Base-by-base conservation (phyloP, 2,797 vertebrate species). In the Naso thynnoides region DNA sequence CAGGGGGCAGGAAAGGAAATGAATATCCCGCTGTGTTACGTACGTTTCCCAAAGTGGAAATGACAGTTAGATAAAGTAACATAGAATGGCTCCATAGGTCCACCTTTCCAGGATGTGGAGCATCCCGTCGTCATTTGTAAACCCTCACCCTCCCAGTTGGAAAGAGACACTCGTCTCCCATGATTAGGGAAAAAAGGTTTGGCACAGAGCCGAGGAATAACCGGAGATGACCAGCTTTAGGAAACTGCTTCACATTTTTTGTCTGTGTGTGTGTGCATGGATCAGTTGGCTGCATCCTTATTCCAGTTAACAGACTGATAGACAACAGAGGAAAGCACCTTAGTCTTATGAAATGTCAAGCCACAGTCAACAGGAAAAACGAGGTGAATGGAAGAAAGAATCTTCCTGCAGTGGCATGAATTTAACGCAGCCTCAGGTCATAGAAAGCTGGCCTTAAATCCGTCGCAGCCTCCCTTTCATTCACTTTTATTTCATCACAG, bases 11-110 rank as follows among this genome's bases (percentile, higher is more conserved):
- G 55, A 67, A 39, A 81, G 83, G 86, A 91, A 87, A 86, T 77
- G 38, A 86, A 82, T 79, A 85, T 74, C 88, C 78, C 61, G 14
- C 82, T 59, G 84, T 81, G 81, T 76, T 79, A 70, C 84, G 82
- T 84, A 63, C 88, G 38, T 84, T 82, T 82, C 85, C 74, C 65
- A 77, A 86, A 73, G 83, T 89, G 90, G 88, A 90, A 90, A 81
- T 56, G 71, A 76, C 82, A 44, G 69, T 79, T 44, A 24, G 76
- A 89, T 89, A 84, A 85, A 83, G 79, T 86, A 75, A 84, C 48
- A 61, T 77, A 0, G 70, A 66, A 57, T 13, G 52, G 70, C 69
- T 70, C 76, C 23, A 19, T 45, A 68, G 66, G 68, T 65, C 64
- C 65, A 45, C 36, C 11, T 80, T 87, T 85, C 67, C 85, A 87